Evolutionary conservation across 2,797 vertebrate species (phyloP).

Genomic region (Myripristis murdjan): DNA sequence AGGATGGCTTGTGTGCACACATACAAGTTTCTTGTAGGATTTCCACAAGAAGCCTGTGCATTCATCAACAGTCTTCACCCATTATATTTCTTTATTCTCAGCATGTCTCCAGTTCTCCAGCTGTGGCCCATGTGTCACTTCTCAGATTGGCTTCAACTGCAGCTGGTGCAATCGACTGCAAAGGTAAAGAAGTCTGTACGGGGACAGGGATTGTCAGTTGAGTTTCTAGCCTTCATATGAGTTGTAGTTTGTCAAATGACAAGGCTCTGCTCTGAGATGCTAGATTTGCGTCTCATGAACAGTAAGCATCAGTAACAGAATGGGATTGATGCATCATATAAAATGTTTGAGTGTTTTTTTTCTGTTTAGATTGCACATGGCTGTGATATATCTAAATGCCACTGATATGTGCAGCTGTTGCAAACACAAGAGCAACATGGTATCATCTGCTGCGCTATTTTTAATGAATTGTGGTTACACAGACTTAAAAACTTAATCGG

Average conservation of each 20-base stretch:
- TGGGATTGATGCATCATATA: not conserved
- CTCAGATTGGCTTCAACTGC: slow-evolving; percentile 97
- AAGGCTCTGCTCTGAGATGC: no score
- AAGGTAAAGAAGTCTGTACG: slow-evolving; percentile 85
- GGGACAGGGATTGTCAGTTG: not conserved
- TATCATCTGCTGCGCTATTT: no score
- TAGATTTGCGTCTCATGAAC: no score
- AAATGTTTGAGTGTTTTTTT: no score
- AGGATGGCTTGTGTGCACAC: not conserved
- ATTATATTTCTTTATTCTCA: slow-evolving; percentile 67
- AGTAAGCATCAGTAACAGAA: not conserved
- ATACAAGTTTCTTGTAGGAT: not conserved
- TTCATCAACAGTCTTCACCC: slow-evolving; percentile 4
- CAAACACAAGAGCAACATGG: no score
- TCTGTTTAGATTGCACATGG: no score
- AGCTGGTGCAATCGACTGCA: slow-evolving; percentile 96
- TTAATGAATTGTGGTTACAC: no score
- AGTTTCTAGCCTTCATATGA: no score
- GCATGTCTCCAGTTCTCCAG: slow-evolving; percentile 95
- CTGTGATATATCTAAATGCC: no score
- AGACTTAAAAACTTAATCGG: no score
- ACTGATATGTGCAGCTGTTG: no score
- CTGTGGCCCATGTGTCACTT: slow-evolving; percentile 91
- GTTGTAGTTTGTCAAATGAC: no score
- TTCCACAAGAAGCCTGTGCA: not conserved